These are phyloP conservation scores for Sarcoramphus papa DNA, from an alignment of 2,797 vertebrate genomes.

Conservation along the genomic window DNA sequence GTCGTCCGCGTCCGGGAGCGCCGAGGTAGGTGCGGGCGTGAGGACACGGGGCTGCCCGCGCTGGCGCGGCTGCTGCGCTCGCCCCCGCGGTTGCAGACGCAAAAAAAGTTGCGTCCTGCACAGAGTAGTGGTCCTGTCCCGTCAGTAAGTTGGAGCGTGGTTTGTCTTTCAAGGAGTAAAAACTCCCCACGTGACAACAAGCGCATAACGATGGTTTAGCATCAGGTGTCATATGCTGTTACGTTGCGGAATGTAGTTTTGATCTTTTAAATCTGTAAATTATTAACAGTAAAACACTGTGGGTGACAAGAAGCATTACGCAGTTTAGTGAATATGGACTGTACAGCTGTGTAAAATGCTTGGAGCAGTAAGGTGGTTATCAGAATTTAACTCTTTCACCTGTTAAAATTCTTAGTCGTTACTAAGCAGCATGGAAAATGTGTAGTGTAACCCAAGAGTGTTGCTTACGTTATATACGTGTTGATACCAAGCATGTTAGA, in stretches of 20 bases:
- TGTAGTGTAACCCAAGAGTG: not conserved
- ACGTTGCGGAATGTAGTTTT: rapidly evolving
- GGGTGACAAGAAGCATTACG: rapidly evolving
- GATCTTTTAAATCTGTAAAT: too few species aligned
- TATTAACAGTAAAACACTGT: rapidly evolving
- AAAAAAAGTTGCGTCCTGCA: rapidly evolving
- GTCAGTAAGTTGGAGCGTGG: rapidly evolving
- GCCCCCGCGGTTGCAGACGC: too few species aligned
- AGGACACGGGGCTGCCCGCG: not conserved
- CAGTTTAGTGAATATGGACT: rapidly evolving
- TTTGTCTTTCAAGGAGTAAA: too few species aligned
- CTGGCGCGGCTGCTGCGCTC: too few species aligned
- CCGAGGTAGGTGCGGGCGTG: not conserved
- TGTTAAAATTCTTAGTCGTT: too few species aligned
- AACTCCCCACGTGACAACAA: rapidly evolving
- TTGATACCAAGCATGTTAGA: rapidly evolving
- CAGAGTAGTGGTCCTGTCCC: not conserved
- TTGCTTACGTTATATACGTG: rapidly evolving
- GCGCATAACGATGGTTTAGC: rapidly evolving
- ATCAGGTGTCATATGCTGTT: rapidly evolving
- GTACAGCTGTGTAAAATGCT: rapidly evolving
- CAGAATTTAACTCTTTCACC: rapidly evolving
- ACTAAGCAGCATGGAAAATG: not conserved
- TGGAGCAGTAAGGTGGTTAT: not conserved
- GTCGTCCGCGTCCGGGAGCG: conserved; percentile 26